Conservation (phyloP, 2,113 vertebrate genomes). For the Ailurus styani region DNA sequence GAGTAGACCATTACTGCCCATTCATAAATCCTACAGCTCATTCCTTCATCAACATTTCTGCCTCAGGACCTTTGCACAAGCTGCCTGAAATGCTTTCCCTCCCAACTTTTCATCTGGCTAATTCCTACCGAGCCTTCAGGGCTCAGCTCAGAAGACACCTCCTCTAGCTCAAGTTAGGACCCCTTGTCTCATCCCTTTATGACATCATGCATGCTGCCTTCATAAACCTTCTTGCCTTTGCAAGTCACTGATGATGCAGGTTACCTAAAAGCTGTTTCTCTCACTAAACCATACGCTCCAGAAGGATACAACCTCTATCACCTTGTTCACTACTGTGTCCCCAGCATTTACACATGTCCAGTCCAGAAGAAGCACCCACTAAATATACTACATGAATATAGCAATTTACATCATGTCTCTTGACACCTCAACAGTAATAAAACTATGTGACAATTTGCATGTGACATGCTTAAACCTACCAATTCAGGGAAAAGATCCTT, state of each 20-base stretch:
- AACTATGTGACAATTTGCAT: not conserved
- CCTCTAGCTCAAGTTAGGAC: not conserved
- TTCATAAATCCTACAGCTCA: not conserved
- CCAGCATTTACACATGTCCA: no score
- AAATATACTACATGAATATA: not conserved
- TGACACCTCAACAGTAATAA: not conserved
- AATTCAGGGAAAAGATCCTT: not conserved
- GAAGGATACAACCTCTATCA: not conserved
- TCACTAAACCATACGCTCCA: not conserved
- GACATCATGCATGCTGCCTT: not conserved
- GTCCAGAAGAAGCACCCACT: not conserved
- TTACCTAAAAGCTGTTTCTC: not conserved
- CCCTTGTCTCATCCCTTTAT: not conserved
- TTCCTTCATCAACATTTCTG: not conserved
- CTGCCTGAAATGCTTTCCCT: not conserved
- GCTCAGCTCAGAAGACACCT: not conserved
- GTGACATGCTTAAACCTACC: not conserved
- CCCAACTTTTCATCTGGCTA: not conserved
- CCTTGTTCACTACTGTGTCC: not conserved
- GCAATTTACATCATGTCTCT: not conserved
- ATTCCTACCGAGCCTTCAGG: not conserved
- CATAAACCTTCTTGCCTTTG: no score
- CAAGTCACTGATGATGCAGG: no score
- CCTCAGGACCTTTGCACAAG: not conserved
- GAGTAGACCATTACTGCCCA: not conserved